phyloP scores from a whole-genome alignment of 2,113 vertebrate genomes.

The Monopterus albus region DNA sequence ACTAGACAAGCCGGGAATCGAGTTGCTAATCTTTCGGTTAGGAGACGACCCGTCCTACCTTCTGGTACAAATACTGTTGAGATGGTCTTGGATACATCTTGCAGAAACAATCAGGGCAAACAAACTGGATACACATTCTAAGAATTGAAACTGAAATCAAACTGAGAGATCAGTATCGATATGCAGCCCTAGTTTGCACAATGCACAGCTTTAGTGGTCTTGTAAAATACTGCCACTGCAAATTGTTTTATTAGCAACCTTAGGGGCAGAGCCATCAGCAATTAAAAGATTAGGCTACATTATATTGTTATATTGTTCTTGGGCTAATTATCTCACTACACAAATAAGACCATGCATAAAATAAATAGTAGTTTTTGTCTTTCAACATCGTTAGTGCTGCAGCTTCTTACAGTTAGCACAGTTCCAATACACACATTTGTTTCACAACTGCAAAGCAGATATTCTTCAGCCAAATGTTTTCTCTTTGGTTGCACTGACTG shows the following conservation, averaged over 20 bases:
- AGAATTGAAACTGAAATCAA: too few species aligned
- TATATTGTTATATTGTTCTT: slow-evolving; percentile 16
- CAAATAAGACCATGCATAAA: background rate
- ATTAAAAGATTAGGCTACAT: background rate
- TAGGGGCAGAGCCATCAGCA: background rate
- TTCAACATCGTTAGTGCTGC: background rate
- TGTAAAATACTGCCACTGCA: background rate
- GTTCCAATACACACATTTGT: slow-evolving; percentile 2
- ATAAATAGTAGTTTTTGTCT: background rate
- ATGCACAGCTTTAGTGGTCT: background rate
- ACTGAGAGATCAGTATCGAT: too few species aligned
- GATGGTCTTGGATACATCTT: too few species aligned
- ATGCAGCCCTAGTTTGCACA: too few species aligned
- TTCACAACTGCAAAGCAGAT: background rate
- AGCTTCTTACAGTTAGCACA: background rate
- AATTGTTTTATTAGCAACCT: background rate
- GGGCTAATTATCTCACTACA: slow-evolving; percentile 14
- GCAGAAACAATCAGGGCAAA: too few species aligned
- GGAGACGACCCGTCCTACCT: too few species aligned
- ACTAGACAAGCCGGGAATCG: too few species aligned
- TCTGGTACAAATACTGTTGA: too few species aligned
- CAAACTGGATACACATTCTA: too few species aligned
- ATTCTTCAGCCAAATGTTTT: slow-evolving; percentile 5
- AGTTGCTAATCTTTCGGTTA: too few species aligned
- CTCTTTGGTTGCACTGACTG: background rate